Evolutionary conservation across 2,888 invertebrate genomes (phyloP), one percentile per base, ranked within the genome.

Genomic region (Dioctria linearis): DNA sequence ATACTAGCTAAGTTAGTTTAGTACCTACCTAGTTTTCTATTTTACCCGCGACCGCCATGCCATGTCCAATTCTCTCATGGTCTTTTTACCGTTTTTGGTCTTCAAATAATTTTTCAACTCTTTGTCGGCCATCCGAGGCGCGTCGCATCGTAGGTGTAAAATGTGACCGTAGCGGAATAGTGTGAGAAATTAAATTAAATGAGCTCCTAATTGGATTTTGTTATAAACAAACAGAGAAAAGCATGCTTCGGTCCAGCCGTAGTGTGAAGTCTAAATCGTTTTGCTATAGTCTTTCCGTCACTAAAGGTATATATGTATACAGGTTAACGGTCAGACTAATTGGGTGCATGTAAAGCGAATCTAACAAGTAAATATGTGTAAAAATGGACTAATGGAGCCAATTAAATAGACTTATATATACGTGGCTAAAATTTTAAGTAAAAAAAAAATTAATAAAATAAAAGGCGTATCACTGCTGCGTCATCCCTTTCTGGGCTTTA

Each of bases 111-210:
- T 76, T 76, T 76, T 76, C 76, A 76, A 49, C 13, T 63, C 76
- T 76, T 76, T 76, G 76, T 76, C 76, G 76, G 76, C 76, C 63
- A 40, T 9, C 51, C 25, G 37, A 51, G 54, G 57, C n/a, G 39
- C 25, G 25, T 25, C 25, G 25, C 25, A 25, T 49, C 57, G 82
- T 82, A 82, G 82, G 82, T 82, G 80, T 80, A 69, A 80, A 82
- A 76, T 79, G 71, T 69, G 76, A 67, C 59, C 76, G 59, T 25
- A 25, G 25, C 66, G 75, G 79, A 79, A 82, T 51, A 79, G 65
- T 78, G 79, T 80, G 80, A 82, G 80, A 80, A 82, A 82, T 78
- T 79, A 66, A 82, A 82, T 82, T 82, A 80, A 71, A 80, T 80
- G 78, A 73, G 80, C 46, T 59, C 78, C 82, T 80, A 82, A 82